Conservation (phyloP, 2,888 invertebrate genomes). For the Philonicus albiceps region DNA sequence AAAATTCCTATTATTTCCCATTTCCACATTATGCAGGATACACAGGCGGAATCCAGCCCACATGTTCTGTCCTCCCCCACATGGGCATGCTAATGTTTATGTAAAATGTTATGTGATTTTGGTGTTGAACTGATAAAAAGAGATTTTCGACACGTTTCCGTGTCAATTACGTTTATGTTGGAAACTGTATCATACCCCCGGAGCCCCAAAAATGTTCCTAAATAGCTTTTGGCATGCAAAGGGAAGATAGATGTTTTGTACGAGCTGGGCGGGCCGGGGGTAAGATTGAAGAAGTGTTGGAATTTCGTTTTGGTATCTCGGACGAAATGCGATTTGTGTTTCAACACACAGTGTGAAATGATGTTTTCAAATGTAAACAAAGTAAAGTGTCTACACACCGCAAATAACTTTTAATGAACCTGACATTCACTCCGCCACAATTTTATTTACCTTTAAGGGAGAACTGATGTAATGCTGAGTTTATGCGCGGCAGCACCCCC, state of each 20-base stretch:
- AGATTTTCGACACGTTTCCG: conserved; percentile 37
- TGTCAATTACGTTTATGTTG: conserved; percentile 37
- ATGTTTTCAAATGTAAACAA: conserved; percentile 36
- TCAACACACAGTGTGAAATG: conserved; percentile 1
- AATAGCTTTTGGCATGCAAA: conserved; percentile 38
- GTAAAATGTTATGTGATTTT: conserved; percentile 21
- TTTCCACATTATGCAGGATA: neutral
- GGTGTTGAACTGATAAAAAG: conserved; percentile 34
- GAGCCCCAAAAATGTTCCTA: conserved; percentile 19
- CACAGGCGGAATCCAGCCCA: neutral
- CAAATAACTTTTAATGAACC: conserved; percentile 34
- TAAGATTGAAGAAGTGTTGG: neutral
- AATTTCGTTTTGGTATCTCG: neutral
- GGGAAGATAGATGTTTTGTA: conserved; percentile 6
- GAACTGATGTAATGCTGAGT: neutral
- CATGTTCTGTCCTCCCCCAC: neutral
- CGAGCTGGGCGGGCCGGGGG: neutral
- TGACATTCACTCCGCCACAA: conserved; percentile 12
- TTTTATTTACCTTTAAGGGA: conserved; percentile 28
- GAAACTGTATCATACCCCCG: neutral
- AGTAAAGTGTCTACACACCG: conserved; percentile 26
- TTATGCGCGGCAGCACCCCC: neutral
- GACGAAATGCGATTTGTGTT: conserved; percentile 1
- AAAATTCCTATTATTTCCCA: conserved; percentile 3
- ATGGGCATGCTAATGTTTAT: neutral